Conservation (phyloP, 1,140 invertebrate species). For the Hycleus cichorii region DNA sequence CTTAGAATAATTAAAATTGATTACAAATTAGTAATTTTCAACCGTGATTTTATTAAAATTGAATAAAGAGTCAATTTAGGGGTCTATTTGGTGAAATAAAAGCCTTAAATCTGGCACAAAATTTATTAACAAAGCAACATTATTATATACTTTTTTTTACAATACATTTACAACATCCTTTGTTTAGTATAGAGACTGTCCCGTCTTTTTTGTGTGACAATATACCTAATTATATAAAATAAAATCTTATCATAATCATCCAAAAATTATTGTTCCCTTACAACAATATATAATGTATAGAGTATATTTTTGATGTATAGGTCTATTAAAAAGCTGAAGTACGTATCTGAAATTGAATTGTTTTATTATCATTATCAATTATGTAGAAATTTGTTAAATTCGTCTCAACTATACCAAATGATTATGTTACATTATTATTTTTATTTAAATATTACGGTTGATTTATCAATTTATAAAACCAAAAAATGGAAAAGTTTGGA, state of each 20-base stretch:
- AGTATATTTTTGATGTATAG: no score
- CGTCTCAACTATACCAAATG: neutral
- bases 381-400: no score
- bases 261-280: constrained; percentile 14
- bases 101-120: constrained; percentile 9
- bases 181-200: neutral
- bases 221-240: constrained; percentile 9
- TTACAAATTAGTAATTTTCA: no score
- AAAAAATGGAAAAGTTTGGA: neutral
- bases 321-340: no score
- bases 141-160: constrained; percentile 3
- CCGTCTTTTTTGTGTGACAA: constrained; percentile 6
- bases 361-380: no score
- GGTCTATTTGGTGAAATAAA: no score
- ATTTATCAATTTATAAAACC: neutral
- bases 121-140: constrained; percentile 23
- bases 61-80: no score
- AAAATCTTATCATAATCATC: constrained; percentile 16
- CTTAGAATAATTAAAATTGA: no score
- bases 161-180: constrained; percentile 10
- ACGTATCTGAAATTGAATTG: no score
- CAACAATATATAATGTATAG: constrained; percentile 7
- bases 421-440: constrained; percentile 6
- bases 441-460: constrained; percentile 3
- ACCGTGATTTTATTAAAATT: no score